phyloP scores from a whole-genome alignment of 2,113 vertebrate genomes.

The Rhynchomys soricoides region DNA sequence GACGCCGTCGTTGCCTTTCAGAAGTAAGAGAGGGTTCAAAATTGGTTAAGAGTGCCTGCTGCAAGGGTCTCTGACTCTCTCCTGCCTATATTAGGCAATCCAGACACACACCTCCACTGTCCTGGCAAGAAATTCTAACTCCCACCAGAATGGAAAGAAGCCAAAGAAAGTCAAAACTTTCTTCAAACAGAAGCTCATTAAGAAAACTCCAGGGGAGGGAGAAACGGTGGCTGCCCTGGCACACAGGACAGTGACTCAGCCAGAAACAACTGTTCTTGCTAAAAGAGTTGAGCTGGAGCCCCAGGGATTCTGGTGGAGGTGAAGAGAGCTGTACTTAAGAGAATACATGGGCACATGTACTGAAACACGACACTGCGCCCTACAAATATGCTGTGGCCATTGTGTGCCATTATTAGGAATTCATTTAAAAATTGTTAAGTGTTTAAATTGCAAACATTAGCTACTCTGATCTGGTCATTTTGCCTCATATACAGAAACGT shows the following conservation, averaged over 20 bases:
- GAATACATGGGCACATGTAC: not conserved
- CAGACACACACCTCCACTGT: not conserved
- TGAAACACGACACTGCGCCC: not conserved
- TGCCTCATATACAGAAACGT: not conserved
- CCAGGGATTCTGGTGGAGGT: not conserved
- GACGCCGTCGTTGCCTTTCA: not conserved
- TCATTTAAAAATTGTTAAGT: not conserved
- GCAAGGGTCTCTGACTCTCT: not conserved
- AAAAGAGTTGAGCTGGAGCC: not conserved
- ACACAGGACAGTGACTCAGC: not conserved
- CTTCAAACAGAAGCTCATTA: not conserved
- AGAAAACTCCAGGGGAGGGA: not conserved
- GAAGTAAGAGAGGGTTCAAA: not conserved
- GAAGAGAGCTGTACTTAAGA: not conserved
- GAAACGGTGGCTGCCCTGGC: not conserved
- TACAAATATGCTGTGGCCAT: not conserved
- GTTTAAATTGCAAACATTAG: not conserved
- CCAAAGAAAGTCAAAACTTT: not conserved
- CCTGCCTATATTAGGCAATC: not conserved
- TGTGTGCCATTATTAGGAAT: not conserved
- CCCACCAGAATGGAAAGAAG: not conserved
- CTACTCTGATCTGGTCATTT: not conserved
- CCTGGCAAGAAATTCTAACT: conserved; percentile 25
- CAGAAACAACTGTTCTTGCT: not conserved
- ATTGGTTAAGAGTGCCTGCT: not conserved